Evolutionary conservation across 2,113 vertebrate genomes (phyloP).

Genomic region (Psilopsiagon aurifrons): DNA sequence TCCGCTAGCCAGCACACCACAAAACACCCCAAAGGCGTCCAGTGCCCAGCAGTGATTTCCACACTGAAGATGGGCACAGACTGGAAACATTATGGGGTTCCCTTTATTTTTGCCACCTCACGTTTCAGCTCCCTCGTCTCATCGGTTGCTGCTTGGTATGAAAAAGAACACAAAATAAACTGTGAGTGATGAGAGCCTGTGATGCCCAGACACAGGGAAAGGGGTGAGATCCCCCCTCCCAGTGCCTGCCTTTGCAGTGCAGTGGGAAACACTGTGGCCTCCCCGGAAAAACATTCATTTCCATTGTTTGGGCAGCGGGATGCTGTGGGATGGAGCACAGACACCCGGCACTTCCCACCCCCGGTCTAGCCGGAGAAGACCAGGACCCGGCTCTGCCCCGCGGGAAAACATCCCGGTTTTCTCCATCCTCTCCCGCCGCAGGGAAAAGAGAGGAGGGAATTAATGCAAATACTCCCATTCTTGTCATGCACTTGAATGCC

Average conservation of each 20-base stretch:
- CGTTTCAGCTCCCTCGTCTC: not conserved
- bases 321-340: not conserved
- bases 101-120: not conserved
- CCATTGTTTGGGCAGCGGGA: not conserved
- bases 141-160: not conserved
- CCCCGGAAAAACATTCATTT: not conserved
- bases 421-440: not conserved
- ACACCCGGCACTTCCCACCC: not conserved
- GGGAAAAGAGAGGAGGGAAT: slow-evolving; percentile 19
- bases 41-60: fast-evolving
- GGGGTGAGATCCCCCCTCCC: not conserved
- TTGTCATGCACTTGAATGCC: slow-evolving; percentile 74
- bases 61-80: not conserved
- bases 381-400: not conserved
- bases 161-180: not conserved
- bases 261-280: fast-evolving
- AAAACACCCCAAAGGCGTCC: not conserved
- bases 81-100: not conserved
- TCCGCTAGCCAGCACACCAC: fast-evolving
- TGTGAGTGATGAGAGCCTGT: fast-evolving
- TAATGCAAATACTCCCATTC: slow-evolving; percentile 68
- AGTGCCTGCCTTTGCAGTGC: not conserved
- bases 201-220: not conserved
- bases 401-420: not conserved
- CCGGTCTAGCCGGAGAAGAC: not conserved